Percentiles rank a stretch among this genome's conserved stretches.
Conservation (phyloP, 1,140 invertebrate species). For the Meloidogyne chitwoodi region DNA sequence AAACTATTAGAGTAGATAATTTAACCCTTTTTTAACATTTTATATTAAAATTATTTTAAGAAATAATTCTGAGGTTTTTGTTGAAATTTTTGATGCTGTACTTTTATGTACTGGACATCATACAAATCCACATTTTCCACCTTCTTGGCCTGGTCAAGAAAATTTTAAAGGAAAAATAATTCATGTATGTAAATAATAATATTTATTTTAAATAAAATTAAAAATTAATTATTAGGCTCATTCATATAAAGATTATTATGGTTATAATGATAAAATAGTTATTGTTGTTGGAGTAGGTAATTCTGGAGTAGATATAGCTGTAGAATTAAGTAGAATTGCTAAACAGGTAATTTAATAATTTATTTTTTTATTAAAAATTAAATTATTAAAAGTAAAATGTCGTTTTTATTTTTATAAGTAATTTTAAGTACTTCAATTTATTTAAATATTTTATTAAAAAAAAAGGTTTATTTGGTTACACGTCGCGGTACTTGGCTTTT, state of each 20-base stretch:
- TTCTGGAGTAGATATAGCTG: slow-evolving; percentile 65
- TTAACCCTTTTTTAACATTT: neutral
- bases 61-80: neutral
- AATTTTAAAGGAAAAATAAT: slow-evolving; percentile 62
- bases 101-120: slow-evolving; percentile 60
- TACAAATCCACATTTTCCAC: slow-evolving; percentile 51
- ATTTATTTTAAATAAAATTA: neutral
- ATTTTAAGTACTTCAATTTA: neutral
- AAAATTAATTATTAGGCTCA: slow-evolving; percentile 47
- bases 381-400: no score
- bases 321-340: slow-evolving; percentile 62
- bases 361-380: no score
- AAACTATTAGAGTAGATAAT: no score
- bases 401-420: no score
- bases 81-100: slow-evolving; percentile 61
- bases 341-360: slow-evolving; percentile 44
- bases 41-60: no score
- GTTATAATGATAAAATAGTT: slow-evolving; percentile 61
- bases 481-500: slow-evolving; percentile 64
- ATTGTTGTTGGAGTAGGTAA: slow-evolving; percentile 66
- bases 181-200: slow-evolving; percentile 51
- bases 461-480: slow-evolving; percentile 63
- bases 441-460: neutral
- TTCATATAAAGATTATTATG: slow-evolving; percentile 40
- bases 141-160: slow-evolving; percentile 51